phyloP scores from a whole-genome alignment of 2,888 invertebrate genomes.

The Actias luna region DNA sequence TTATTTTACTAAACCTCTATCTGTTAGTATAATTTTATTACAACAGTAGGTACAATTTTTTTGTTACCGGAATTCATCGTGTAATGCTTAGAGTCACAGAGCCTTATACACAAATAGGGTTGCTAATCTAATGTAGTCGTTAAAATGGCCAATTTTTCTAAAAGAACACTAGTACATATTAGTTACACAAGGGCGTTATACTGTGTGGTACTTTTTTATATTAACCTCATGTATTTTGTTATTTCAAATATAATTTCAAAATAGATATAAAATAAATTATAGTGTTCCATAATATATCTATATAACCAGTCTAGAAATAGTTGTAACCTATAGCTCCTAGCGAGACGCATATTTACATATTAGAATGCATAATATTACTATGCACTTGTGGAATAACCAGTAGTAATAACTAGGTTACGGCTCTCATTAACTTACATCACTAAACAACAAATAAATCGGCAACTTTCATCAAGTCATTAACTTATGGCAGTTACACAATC shows the following conservation, averaged over 20 bases:
- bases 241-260: neutral
- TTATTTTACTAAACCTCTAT: neutral
- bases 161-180: too few relatives aligned
- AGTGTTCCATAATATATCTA: neutral
- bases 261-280: neutral
- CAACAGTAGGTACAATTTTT: too few relatives aligned
- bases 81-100: too few relatives aligned
- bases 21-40: neutral
- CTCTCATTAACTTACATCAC: neutral
- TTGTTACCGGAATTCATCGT: too few relatives aligned
- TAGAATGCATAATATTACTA: neutral
- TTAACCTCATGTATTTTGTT: too few relatives aligned
- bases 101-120: too few relatives aligned
- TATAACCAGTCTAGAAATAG: neutral
- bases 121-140: too few relatives aligned
- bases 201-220: too few relatives aligned
- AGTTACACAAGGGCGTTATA: too few relatives aligned
- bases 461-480: neutral
- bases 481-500: neutral
- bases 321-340: neutral
- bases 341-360: neutral
- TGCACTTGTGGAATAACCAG: too few relatives aligned
- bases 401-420: conserved; percentile 1
- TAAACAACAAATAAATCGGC: neutral
- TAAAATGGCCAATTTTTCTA: too few relatives aligned